phyloP scores from a whole-genome alignment of 2,113 vertebrate genomes.

The Colossoma macropomum region DNA sequence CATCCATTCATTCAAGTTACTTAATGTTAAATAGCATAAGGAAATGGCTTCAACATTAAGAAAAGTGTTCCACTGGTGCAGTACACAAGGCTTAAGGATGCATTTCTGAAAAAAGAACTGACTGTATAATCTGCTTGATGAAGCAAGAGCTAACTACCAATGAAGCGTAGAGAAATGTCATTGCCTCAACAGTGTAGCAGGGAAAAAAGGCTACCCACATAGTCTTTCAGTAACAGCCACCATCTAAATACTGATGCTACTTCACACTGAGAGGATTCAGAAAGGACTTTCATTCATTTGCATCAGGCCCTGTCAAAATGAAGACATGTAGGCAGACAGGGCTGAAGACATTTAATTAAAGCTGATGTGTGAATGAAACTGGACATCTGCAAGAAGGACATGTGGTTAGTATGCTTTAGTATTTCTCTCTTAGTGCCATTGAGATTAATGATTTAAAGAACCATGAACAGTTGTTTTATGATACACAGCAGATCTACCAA shows the following conservation, averaged over 20 bases:
- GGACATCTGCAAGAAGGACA: background rate
- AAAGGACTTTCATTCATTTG: background rate
- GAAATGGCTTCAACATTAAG: background rate
- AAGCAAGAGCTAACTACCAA: background rate
- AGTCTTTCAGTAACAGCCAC: background rate
- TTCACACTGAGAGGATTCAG: background rate
- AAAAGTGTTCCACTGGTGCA: background rate
- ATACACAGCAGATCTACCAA: background rate
- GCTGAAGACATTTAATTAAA: background rate
- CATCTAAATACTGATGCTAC: background rate
- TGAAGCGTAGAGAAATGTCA: background rate
- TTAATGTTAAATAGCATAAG: background rate
- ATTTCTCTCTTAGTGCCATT: no score
- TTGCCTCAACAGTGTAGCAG: background rate
- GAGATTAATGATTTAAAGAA: no score
- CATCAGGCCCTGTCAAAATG: background rate
- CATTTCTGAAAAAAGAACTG: no score
- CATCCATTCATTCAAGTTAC: background rate
- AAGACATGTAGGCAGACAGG: no score
- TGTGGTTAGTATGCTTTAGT: no score
- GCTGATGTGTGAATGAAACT: background rate
- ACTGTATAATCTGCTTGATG: background rate
- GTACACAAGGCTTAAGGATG: no score
- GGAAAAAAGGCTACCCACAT: background rate
- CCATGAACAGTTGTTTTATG: no score